Percentiles rank a stretch among this genome's conserved stretches.
Evolutionary conservation across 1,140 invertebrate species (phyloP).

Genomic region (Dolichoris vasculosae): DNA sequence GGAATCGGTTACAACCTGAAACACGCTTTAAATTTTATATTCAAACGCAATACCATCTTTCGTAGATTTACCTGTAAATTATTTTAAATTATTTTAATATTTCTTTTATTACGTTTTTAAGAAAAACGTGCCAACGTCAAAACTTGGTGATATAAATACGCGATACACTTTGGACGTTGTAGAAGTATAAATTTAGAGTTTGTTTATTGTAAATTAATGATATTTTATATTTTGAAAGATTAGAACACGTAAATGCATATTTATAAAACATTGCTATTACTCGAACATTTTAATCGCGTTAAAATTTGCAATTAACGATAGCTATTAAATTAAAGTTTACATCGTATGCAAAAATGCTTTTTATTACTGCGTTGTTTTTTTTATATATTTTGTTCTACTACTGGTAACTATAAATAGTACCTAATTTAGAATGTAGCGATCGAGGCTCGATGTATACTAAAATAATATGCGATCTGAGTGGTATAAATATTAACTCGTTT

Average conservation of each 20-base stretch:
- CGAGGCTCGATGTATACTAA: too few relatives aligned
- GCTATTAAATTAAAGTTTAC: not conserved
- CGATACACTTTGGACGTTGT: not conserved
- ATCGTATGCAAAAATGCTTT: not conserved
- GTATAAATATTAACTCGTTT: too few relatives aligned
- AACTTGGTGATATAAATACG: not conserved
- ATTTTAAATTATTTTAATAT: not conserved
- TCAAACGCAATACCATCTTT: not conserved
- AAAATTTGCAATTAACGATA: not conserved
- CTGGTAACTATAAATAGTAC: not conserved
- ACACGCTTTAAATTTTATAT: not conserved
- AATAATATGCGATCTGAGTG: too few relatives aligned
- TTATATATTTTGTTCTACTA: not conserved
- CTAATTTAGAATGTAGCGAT: not conserved
- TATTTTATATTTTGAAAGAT: too few relatives aligned
- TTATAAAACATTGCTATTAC: too few relatives aligned
- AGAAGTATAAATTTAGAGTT: not conserved
- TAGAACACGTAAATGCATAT: too few relatives aligned
- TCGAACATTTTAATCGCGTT: too few relatives aligned
- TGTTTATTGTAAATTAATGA: too few relatives aligned
- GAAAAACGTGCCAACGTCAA: not conserved
- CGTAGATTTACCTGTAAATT: not conserved
- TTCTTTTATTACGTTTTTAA: too few relatives aligned
- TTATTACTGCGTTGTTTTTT: not conserved
- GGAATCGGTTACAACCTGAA: constrained; percentile 37